Evolutionary conservation across 2,113 vertebrate genomes (phyloP), one percentile per base, ranked within the genome.

Genomic region (Chascanopsetta lugubris): DNA sequence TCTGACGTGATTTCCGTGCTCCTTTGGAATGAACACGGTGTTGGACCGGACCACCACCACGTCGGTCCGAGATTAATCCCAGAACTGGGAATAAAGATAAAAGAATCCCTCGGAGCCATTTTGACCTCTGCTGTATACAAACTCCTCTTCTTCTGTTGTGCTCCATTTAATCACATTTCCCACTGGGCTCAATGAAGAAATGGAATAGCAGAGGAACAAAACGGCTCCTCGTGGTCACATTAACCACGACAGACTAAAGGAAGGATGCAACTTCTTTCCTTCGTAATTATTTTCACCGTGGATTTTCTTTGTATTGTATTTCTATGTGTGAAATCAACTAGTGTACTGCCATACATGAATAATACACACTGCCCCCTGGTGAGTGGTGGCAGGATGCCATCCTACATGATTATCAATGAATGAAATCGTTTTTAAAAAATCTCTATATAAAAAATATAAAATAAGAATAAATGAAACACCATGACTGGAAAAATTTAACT

Each of bases 91-190:
- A 63, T 47, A 45, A 72, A 61, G 61, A 73, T 27, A 8, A 70
- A 55, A 64, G 17, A 67, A 62, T 55, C 62, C 20, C 50, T 48
- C 17, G 26, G 42, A 59, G 45, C 10, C 11, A 25, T 40, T 67
- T 76, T 63, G 46, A 75, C 58, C 62, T 75, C 53, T 4, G 5
- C 55, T 62, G 57, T 71, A 10, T 43, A 68, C 66, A 63, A 59
- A 73, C 30, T 20, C 12, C n/a, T 42, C 42, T 45, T 36, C 34
- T 6, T 48, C 21, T 47, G 43, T 36, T 62, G 21, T 51, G 15
- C 61, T 77, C 40, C 32, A 18, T 62, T 40, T 80, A 60, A 70
- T 77, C 64, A 38, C 25, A 42, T 73, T 56, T 73, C 72, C 48
- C 65, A 42, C 21, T 25, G 27, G 65, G 61, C 57, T 36, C n/a